Percentiles rank a stretch among this genome's conserved stretches.
These are phyloP conservation scores for Petromus typicus DNA, from an alignment of 2,113 vertebrate genomes.

Conservation along the genomic window DNA sequence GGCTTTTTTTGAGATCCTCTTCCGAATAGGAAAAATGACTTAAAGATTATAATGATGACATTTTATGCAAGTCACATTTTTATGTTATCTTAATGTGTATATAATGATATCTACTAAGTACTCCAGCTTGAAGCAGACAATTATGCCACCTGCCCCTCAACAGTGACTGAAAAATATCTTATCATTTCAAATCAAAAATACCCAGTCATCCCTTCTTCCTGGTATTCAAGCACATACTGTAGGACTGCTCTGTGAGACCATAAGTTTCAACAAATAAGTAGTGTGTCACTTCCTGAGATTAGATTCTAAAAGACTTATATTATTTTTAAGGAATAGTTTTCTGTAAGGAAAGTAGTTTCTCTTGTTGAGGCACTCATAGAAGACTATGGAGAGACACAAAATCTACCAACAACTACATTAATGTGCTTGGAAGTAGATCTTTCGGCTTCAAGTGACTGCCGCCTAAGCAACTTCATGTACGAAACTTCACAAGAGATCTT, in stretches of 20 bases:
- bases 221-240: background rate
- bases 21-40: constrained; percentile 46
- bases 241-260: background rate
- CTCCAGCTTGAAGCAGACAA: constrained; percentile 22
- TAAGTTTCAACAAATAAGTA: background rate
- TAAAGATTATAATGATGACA: constrained; percentile 61
- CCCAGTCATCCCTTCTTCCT: background rate
- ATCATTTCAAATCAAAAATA: constrained; percentile 57
- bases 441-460: background rate
- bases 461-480: background rate
- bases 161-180: constrained; percentile 34
- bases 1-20: constrained; percentile 49
- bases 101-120: constrained; percentile 64
- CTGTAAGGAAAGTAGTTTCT: background rate
- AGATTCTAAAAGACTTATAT: background rate
- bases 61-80: constrained; percentile 59
- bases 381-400: background rate
- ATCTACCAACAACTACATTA: background rate
- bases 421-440: background rate
- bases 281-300: background rate
- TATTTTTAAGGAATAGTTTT: background rate
- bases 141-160: constrained; percentile 52
- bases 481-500: background rate
- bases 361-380: background rate
- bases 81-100: constrained; percentile 42